Conservation (phyloP, 2,888 invertebrate genomes). For the Iselma pallidipennis region DNA sequence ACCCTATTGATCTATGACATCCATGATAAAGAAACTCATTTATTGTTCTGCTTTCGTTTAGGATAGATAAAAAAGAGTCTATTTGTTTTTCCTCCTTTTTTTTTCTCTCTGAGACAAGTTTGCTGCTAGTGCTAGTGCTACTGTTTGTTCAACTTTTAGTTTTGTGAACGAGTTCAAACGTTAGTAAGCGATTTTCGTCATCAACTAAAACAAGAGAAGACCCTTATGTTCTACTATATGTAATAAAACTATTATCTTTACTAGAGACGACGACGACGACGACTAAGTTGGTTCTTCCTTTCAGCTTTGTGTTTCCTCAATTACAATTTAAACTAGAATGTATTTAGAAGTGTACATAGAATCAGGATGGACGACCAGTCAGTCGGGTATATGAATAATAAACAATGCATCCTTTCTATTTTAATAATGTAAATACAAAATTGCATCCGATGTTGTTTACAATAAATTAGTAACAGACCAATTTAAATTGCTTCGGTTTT, state of each 20-base stretch:
- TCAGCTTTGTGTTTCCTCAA: neutral
- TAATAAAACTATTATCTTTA: no score
- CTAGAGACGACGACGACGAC: no score
- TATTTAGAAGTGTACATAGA: neutral
- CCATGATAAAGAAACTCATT: conserved; percentile 26
- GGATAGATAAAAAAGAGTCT: conserved; percentile 21
- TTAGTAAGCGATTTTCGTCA: no score
- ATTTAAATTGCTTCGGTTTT: conserved; percentile 3
- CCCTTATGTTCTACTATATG: no score
- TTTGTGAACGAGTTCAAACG: no score
- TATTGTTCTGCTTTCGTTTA: conserved; percentile 22
- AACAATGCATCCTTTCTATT: neutral
- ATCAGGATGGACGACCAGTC: neutral
- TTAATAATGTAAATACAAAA: neutral
- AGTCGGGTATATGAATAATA: neutral
- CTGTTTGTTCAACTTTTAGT: no score
- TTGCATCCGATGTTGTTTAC: neutral
- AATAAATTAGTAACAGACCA: conserved; percentile 1
- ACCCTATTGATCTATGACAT: conserved; percentile 27
- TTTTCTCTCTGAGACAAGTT: neutral
- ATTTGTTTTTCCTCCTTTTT: conserved; percentile 18
- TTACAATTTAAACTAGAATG: neutral
- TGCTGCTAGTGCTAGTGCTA: no score
- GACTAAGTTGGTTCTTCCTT: neutral
- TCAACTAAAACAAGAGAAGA: no score